Evolutionary conservation across 1,140 invertebrate genomes (phyloP).

Genomic region (Drosophila busckii): DNA sequence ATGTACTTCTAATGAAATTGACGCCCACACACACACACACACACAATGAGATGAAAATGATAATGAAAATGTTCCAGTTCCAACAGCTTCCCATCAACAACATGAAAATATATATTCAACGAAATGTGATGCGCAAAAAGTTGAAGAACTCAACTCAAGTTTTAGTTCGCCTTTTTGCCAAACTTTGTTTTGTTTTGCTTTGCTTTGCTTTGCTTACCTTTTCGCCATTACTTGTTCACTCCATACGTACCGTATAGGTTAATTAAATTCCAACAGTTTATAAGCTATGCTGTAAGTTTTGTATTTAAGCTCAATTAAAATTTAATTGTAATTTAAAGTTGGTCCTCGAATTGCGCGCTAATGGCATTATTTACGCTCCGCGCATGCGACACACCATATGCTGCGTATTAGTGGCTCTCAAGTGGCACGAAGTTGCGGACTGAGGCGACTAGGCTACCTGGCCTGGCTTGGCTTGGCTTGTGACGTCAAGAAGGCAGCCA

Average conservation of each 20-base stretch:
- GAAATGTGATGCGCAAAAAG: conserved; percentile 48
- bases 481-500: too few relatives aligned
- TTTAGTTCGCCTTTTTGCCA: conserved; percentile 21
- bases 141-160: conserved; percentile 19
- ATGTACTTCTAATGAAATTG: not conserved
- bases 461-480: too few relatives aligned
- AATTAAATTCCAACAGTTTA: conserved; percentile 38
- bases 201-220: not conserved
- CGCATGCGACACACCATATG: conserved; percentile 57
- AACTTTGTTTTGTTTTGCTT: conserved; percentile 11
- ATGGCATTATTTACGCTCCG: conserved; percentile 27
- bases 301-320: conserved; percentile 59
- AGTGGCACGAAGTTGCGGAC: conserved; percentile 11
- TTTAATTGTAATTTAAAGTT: conserved; percentile 63
- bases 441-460: not conserved
- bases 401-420: conserved; percentile 21
- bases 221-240: conserved; percentile 9
- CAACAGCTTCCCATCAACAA: conserved; percentile 20
- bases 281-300: conserved; percentile 35
- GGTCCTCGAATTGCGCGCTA: conserved; percentile 23
- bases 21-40: not conserved
- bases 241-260: conserved; percentile 28
- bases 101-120: too few relatives aligned
- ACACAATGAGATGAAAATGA: not conserved
- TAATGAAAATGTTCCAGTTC: too few relatives aligned